phyloP scores from a whole-genome alignment of 2,113 vertebrate species.

The Oncorhynchus mykiss region DNA sequence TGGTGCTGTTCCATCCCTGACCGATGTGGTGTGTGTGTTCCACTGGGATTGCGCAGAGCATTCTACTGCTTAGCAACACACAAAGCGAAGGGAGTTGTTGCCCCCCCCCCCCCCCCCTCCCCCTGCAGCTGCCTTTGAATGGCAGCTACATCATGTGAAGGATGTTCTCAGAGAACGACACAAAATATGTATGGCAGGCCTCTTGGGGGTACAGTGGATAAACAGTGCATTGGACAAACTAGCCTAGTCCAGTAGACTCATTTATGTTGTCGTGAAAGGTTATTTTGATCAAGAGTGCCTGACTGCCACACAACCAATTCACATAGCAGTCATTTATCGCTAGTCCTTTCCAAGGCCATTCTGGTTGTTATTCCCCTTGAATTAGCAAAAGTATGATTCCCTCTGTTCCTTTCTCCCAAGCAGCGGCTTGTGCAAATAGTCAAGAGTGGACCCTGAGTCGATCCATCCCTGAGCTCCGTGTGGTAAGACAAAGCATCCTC shows the following conservation, averaged over 20 bases:
- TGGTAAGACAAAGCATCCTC: slow-evolving; percentile 76
- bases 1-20: too few relatives aligned
- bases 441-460: slow-evolving; percentile 93
- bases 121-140: not conserved
- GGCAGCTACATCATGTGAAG: slow-evolving; percentile 8
- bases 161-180: not conserved
- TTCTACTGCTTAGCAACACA: too few relatives aligned
- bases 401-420: slow-evolving; percentile 22
- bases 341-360: not conserved
- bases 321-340: not conserved
- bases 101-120: too few relatives aligned
- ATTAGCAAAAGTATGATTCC: not conserved
- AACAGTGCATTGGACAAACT: slow-evolving; percentile 18
- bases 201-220: slow-evolving; percentile 23
- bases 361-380: not conserved
- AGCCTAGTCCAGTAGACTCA: slow-evolving; percentile 1
- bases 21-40: too few relatives aligned
- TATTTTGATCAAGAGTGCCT: slow-evolving; percentile 28
- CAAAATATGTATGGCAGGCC: slow-evolving; percentile 8
- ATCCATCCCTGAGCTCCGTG: slow-evolving; percentile 86
- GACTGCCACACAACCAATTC: too few relatives aligned
- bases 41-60: too few relatives aligned
- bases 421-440: slow-evolving; percentile 90
- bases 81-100: too few relatives aligned
- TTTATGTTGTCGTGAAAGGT: slow-evolving; percentile 41